A percentile compares a stretch with the other conserved stretches of the same genome.
Evolutionary conservation across 2,888 invertebrate genomes (phyloP).

Genomic region (Cephus pygmeus): DNA sequence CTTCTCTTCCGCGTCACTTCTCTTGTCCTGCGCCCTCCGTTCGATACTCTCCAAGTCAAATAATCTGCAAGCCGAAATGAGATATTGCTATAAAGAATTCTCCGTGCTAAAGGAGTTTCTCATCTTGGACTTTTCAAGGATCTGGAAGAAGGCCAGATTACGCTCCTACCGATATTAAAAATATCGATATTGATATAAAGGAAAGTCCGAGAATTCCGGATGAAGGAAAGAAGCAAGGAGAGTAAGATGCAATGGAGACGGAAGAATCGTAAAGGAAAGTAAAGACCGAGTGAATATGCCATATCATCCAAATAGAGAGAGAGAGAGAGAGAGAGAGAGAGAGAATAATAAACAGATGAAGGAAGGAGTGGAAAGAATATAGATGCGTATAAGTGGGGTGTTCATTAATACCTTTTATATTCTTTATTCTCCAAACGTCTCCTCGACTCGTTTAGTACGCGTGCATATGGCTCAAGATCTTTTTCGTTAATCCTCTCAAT

Average conservation of each 20-base stretch:
- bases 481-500: conserved; percentile 41
- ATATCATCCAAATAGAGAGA: too few relatives aligned
- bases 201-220: too few relatives aligned
- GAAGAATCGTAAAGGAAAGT: too few relatives aligned
- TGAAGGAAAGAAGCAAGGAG: too few relatives aligned
- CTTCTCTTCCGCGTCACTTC: conserved; percentile 19
- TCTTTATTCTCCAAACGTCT: conserved; percentile 48
- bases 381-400: background rate
- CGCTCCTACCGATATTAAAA: too few relatives aligned
- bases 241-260: too few relatives aligned
- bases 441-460: conserved; percentile 50
- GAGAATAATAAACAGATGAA: background rate
- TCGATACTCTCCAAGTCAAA: conserved; percentile 40
- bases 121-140: too few relatives aligned
- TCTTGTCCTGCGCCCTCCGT: conserved; percentile 22
- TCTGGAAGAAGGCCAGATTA: too few relatives aligned
- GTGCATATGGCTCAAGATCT: conserved; percentile 40
- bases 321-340: too few relatives aligned
- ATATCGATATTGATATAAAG: too few relatives aligned
- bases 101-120: background rate
- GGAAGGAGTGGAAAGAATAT: background rate
- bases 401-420: conserved; percentile 51
- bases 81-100: background rate
- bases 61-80: conserved; percentile 28
- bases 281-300: too few relatives aligned